Percentiles rank a stretch among this genome's conserved stretches.
These are phyloP conservation scores for Bedellia somnulentella DNA, from an alignment of 2,888 invertebrate genomes.

Conservation along the genomic window DNA sequence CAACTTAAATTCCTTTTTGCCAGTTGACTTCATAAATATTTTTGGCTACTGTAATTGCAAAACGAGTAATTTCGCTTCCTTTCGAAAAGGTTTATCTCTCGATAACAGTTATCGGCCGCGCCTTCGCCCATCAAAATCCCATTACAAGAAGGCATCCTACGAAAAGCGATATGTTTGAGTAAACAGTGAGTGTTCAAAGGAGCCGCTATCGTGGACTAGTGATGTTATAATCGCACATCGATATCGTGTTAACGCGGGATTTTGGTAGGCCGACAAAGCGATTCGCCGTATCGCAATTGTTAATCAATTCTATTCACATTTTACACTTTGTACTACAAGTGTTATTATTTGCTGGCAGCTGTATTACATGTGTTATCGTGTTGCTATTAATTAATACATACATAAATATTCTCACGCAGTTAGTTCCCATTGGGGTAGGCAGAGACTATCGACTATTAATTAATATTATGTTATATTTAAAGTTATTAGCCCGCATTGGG, in stretches of 20 bases:
- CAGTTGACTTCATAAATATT: conserved; percentile 7
- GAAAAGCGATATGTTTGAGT: conserved; percentile 35
- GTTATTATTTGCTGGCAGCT: no score
- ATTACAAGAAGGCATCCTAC: conserved; percentile 42
- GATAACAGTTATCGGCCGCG: conserved; percentile 30
- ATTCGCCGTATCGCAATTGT: no score
- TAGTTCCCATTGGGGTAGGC: no score
- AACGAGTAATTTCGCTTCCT: not conserved
- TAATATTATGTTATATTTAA: no score
- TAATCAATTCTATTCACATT: no score
- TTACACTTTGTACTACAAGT: no score
- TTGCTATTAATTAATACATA: no score
- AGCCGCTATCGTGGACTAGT: conserved; percentile 42
- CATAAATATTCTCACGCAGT: no score
- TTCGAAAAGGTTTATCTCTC: conserved; percentile 17
- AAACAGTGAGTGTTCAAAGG: conserved; percentile 45
- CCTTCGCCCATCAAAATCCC: conserved; percentile 48
- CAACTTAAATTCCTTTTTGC: conserved; percentile 6
- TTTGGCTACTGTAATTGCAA: conserved; percentile 1
- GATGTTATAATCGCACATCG: conserved; percentile 12
- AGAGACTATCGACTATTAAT: no score
- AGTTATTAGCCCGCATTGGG: no score
- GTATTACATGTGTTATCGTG: no score
- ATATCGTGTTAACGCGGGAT: conserved; percentile 36
- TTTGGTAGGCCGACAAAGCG: conserved; percentile 55